These are phyloP conservation scores for Cryptoblepharus egeriae DNA, from an alignment of 2,797 vertebrate genomes.

Conservation along the genomic window DNA sequence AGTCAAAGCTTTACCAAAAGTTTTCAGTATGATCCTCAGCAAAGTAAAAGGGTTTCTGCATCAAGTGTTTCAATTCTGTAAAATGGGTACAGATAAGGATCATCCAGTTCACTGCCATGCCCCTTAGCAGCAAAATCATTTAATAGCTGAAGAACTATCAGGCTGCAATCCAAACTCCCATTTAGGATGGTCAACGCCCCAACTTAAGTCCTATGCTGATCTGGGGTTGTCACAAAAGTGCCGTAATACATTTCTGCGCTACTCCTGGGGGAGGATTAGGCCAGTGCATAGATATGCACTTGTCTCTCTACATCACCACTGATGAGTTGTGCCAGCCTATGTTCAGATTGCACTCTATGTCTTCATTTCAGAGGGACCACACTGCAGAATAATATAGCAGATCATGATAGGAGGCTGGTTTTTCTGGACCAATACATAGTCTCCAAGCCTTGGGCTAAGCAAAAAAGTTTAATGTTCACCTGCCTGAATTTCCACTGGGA, in stretches of 20 bases:
- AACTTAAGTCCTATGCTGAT: no score
- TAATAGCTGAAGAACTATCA: neutral
- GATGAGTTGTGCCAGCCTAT: no score
- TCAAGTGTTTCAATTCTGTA: neutral
- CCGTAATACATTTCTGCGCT: no score
- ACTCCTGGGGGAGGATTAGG: no score
- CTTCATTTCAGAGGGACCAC: neutral
- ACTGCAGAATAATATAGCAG: neutral
- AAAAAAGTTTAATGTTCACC: neutral
- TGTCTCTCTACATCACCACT: no score
- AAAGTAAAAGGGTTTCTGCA: neutral
- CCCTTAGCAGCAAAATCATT: neutral
- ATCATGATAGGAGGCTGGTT: neutral
- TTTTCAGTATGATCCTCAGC: neutral
- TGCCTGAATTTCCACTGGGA: neutral
- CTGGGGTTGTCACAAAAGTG: no score
- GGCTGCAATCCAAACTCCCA: no score
- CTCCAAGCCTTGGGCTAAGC: neutral
- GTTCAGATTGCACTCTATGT: neutral
- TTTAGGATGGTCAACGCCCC: no score
- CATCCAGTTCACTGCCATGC: neutral
- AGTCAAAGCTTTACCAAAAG: constrained; percentile 1
- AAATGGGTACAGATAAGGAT: neutral
- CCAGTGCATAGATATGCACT: no score
- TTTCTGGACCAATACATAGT: neutral